These are phyloP conservation scores for Drosophila oshimai DNA, from an alignment of 1,140 invertebrate genomes.

Conservation along the genomic window DNA sequence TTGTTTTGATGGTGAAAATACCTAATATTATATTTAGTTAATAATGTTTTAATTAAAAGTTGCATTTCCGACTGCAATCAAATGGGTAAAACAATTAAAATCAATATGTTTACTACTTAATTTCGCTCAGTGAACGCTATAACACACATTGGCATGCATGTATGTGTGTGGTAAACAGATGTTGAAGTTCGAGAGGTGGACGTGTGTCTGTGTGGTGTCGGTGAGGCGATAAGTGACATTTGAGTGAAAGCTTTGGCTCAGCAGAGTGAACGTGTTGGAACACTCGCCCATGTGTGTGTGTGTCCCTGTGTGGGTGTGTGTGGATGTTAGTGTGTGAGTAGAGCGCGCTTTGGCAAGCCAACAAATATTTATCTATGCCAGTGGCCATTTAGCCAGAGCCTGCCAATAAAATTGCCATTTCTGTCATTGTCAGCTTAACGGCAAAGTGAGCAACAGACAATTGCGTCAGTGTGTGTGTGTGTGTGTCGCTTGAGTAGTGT, in stretches of 20 bases:
- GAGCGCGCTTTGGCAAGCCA: slow-evolving; percentile 63
- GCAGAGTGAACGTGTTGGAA: slow-evolving; percentile 43
- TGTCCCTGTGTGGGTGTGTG: not conserved
- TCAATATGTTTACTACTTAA: not conserved
- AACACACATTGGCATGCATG: not conserved
- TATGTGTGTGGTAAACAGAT: slow-evolving; percentile 65
- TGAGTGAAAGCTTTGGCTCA: slow-evolving; percentile 70
- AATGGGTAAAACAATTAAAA: not conserved
- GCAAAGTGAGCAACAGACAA: slow-evolving; percentile 73
- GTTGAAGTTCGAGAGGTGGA: slow-evolving; percentile 39
- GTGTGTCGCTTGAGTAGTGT: slow-evolving; percentile 34
- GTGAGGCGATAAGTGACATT: slow-evolving; percentile 72
- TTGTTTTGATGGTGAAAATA: too few relatives aligned
- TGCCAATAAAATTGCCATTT: slow-evolving; percentile 76
- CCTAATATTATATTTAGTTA: too few relatives aligned
- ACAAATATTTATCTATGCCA: slow-evolving; percentile 81
- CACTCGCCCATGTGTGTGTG: not conserved
- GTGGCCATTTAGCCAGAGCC: slow-evolving; percentile 71
- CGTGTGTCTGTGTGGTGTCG: slow-evolving; percentile 32
- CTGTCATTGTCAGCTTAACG: slow-evolving; percentile 79
- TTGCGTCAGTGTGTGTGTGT: slow-evolving; percentile 7
- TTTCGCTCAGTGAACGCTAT: slow-evolving; percentile 16
- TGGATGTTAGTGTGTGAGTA: slow-evolving; percentile 6
- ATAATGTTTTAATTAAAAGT: too few relatives aligned
- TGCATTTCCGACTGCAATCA: too few relatives aligned